These are phyloP conservation scores for Rhincodon typus DNA, from an alignment of 2,797 vertebrate genomes.

Conservation along the genomic window DNA sequence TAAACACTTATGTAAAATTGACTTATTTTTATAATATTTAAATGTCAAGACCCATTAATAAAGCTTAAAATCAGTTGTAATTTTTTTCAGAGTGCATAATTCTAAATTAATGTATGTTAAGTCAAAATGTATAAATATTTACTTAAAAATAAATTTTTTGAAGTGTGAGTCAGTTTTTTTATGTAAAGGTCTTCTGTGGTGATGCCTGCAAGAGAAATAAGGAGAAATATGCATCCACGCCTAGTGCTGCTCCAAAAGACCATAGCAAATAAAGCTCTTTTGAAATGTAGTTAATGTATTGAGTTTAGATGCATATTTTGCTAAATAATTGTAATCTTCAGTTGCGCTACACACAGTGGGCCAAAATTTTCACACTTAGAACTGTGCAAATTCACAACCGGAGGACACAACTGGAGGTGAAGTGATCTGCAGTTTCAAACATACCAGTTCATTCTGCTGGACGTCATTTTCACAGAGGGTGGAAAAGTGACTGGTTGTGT, in stretches of 20 bases:
- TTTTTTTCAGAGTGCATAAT: slow-evolving; percentile 37
- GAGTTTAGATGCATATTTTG: not conserved
- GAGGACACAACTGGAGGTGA: too few species aligned
- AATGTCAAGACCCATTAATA: slow-evolving; percentile 46
- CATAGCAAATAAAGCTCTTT: not conserved
- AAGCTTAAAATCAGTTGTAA: slow-evolving; percentile 37
- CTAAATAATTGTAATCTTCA: not conserved
- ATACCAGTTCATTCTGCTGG: not conserved
- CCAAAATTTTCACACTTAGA: too few species aligned
- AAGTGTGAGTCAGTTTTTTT: slow-evolving; percentile 44
- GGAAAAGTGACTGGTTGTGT: not conserved
- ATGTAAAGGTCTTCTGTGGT: not conserved
- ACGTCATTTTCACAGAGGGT: too few species aligned
- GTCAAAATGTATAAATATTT: slow-evolving; percentile 53
- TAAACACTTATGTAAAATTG: slow-evolving; percentile 54
- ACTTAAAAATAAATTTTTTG: slow-evolving; percentile 52
- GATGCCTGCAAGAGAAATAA: not conserved
- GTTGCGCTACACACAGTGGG: not conserved
- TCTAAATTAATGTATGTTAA: slow-evolving; percentile 44
- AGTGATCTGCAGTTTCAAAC: not conserved
- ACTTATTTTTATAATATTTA: slow-evolving; percentile 74
- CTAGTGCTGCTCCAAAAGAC: not conserved
- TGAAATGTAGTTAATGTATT: not conserved
- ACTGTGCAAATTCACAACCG: too few species aligned
- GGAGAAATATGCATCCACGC: not conserved